Evolutionary conservation across 2,113 vertebrate genomes (phyloP).

Genomic region (Strix uralensis): DNA sequence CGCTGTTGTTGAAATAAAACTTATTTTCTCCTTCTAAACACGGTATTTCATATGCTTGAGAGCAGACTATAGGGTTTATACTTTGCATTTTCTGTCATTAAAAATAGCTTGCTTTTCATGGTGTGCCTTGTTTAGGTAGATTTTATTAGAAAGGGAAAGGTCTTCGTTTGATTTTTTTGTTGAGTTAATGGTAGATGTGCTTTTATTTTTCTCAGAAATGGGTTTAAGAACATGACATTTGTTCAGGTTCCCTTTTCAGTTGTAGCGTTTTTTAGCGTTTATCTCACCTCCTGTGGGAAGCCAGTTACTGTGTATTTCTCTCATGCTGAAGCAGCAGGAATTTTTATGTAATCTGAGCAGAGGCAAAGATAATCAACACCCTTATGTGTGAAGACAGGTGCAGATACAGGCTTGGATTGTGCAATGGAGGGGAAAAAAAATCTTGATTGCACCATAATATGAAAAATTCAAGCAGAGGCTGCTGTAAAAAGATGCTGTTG

Average conservation of each 20-base stretch:
- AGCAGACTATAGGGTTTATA: accelerated
- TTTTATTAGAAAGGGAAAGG: neutral
- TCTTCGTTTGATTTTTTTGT: neutral
- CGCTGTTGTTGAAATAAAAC: no score
- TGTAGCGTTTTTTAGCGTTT: neutral
- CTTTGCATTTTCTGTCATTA: neutral
- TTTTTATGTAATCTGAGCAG: neutral
- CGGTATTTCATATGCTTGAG: neutral
- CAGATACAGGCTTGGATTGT: neutral
- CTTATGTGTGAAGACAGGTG: neutral
- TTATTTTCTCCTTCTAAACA: neutral
- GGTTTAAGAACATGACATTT: neutral
- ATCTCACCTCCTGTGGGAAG: neutral
- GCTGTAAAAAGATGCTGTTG: neutral
- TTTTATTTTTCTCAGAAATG: neutral
- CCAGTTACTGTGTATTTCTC: neutral
- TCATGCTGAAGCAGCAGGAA: neutral
- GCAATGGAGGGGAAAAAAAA: neutral
- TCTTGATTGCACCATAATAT: neutral
- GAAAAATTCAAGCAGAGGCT: neutral
- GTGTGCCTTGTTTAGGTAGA: neutral
- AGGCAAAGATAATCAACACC: neutral
- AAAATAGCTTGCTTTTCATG: neutral
- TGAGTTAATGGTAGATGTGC: neutral
- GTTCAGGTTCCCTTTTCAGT: neutral